Percentiles rank a stretch among this genome's conserved stretches.
phyloP scores from a whole-genome alignment of 2,113 vertebrate species.

The Corythaixoides concolor region DNA sequence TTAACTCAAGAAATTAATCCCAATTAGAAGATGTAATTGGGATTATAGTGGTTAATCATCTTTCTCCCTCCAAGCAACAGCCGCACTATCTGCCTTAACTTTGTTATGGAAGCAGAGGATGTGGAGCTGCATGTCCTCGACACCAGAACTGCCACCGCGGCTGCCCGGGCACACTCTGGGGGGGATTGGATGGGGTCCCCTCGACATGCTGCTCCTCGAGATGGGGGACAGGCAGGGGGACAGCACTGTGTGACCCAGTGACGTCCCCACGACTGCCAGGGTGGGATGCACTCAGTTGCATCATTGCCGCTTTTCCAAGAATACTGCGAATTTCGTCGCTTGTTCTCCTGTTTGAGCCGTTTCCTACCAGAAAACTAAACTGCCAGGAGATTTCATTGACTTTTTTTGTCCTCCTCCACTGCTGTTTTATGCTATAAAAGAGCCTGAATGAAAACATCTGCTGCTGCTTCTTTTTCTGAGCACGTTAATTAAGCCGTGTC shows the following conservation, averaged over 20 bases:
- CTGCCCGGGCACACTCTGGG: rapidly evolving
- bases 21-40: constrained; percentile 46
- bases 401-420: neutral
- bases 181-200: rapidly evolving
- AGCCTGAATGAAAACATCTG: neutral
- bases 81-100: neutral
- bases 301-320: rapidly evolving
- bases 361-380: neutral
- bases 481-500: neutral
- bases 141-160: neutral
- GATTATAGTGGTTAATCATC: constrained; percentile 17
- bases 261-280: rapidly evolving
- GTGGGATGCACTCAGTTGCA: rapidly evolving
- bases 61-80: neutral
- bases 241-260: neutral
- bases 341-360: neutral
- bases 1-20: constrained; percentile 38
- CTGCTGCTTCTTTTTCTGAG: neutral
- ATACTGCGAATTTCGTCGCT: rapidly evolving
- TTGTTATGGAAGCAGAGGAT: neutral
- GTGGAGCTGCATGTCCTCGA: rapidly evolving
- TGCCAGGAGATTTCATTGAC: neutral
- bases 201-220: neutral
- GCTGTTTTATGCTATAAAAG: neutral
- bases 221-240: neutral